Evolutionary conservation across 2,888 invertebrate species (phyloP).

Genomic region (Agrilus mali): DNA sequence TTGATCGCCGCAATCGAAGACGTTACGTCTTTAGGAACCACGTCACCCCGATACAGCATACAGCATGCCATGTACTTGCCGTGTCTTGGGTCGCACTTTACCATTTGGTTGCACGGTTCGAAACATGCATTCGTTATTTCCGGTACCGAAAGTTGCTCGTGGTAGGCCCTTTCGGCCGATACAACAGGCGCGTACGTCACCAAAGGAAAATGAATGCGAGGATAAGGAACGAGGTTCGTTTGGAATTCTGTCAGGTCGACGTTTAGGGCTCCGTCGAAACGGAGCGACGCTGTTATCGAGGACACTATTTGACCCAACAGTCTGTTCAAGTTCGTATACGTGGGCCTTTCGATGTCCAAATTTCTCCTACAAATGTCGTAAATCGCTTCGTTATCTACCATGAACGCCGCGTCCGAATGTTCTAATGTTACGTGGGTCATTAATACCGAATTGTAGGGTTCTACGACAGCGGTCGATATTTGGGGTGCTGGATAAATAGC

Average conservation of each 20-base stretch:
- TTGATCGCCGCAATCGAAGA: conserved; percentile 88
- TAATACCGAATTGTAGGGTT: conserved; percentile 50
- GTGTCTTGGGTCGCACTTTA: conserved; percentile 12
- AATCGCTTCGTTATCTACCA: conserved; percentile 36
- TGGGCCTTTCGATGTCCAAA: conserved; percentile 46
- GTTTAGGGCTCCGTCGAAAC: conserved; percentile 47
- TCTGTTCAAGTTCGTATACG: conserved; percentile 52
- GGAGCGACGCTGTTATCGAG: conserved; percentile 45
- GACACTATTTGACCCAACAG: conserved; percentile 44
- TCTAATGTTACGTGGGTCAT: conserved; percentile 48
- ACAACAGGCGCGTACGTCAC: conserved; percentile 43
- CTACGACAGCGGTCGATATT: conserved; percentile 35
- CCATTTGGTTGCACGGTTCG: conserved; percentile 48
- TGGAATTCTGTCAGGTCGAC: conserved; percentile 49
- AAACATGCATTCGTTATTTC: conserved; percentile 52
- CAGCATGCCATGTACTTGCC: conserved; percentile 44
- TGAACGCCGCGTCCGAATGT: conserved; percentile 49
- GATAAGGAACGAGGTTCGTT: conserved; percentile 44
- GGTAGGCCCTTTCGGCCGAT: conserved; percentile 45
- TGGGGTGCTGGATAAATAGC: conserved; percentile 11
- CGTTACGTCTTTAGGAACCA: conserved; percentile 62
- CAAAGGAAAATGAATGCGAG: conserved; percentile 49
- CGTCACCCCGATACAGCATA: conserved; percentile 34
- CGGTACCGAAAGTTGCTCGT: conserved; percentile 43
- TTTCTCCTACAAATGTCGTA: conserved; percentile 46